Evolutionary conservation across 2,888 invertebrate species (phyloP).

Genomic region (Dryobota labecula): DNA sequence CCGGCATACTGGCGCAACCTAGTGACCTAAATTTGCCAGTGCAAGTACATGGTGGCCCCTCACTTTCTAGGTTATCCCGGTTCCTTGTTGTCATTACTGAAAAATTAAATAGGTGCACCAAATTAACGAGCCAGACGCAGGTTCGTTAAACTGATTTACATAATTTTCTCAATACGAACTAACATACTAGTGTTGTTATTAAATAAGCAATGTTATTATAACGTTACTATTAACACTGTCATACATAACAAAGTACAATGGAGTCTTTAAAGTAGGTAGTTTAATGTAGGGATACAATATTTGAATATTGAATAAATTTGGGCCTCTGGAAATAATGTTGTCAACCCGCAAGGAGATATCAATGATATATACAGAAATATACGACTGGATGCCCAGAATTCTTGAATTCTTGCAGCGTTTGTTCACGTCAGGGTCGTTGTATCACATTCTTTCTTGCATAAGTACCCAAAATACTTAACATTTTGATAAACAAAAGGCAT

Average conservation of each 20-base stretch:
- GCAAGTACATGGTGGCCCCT: conserved; percentile 57
- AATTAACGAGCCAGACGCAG: background rate
- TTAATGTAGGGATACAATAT: conserved; percentile 35
- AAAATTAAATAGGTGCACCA: conserved; percentile 12
- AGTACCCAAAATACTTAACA: conserved; percentile 41
- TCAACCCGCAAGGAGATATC: conserved; percentile 59
- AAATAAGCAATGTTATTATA: conserved; percentile 15
- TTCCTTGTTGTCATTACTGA: conserved; percentile 30
- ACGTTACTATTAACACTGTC: conserved; percentile 5
- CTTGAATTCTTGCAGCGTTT: conserved; percentile 56
- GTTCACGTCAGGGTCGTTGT: conserved; percentile 48
- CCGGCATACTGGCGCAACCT: conserved; percentile 64
- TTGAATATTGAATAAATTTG: conserved; percentile 27
- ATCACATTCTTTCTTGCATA: conserved; percentile 35
- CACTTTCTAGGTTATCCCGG: conserved; percentile 52
- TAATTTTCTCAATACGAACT: background rate
- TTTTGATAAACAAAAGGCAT: conserved; percentile 43
- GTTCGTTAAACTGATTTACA: background rate
- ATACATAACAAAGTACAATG: conserved; percentile 16
- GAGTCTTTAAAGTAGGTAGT: conserved; percentile 7
- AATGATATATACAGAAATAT: conserved; percentile 64
- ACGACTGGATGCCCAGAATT: conserved; percentile 58
- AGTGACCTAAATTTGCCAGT: conserved; percentile 71
- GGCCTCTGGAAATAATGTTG: conserved; percentile 44
- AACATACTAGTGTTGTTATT: background rate